Evolutionary conservation across 1,140 invertebrate genomes (phyloP).

Genomic region (Hylaeus anthracinus): DNA sequence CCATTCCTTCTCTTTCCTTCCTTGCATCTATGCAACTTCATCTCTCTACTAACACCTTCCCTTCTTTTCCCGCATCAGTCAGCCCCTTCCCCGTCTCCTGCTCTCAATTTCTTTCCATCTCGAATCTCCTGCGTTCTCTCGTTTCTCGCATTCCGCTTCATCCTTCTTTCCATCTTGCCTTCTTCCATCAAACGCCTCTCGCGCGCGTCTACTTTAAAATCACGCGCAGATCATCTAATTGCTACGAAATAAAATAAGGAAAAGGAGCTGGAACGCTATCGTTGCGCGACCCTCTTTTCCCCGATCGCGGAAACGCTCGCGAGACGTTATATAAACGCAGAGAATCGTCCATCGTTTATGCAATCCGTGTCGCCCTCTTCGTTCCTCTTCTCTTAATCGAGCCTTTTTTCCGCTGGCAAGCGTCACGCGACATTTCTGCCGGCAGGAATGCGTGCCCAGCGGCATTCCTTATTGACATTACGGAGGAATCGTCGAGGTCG

Average conservation of each 20-base stretch:
- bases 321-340: constrained; percentile 57
- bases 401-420: constrained; percentile 22
- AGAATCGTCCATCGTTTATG: constrained; percentile 55
- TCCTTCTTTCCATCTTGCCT: no score
- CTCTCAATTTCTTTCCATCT: not conserved
- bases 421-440: constrained; percentile 55
- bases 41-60: no score
- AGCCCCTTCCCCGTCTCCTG: no score
- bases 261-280: not conserved
- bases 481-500: constrained; percentile 60
- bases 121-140: constrained; percentile 5
- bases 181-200: not conserved
- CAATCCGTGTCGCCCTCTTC: not conserved
- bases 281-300: not conserved
- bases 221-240: not conserved
- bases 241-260: not conserved
- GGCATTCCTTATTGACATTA: constrained; percentile 64
- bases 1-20: no score
- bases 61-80: no score
- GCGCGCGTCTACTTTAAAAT: not conserved
- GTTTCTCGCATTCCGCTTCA: not conserved
- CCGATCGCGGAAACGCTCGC: constrained; percentile 50
- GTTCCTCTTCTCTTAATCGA: constrained; percentile 14
- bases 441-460: constrained; percentile 57
- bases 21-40: no score